Evolutionary conservation across 2,888 invertebrate species (phyloP), one percentile per base, ranked within the genome.

Genomic region (Miltochrista miniata): DNA sequence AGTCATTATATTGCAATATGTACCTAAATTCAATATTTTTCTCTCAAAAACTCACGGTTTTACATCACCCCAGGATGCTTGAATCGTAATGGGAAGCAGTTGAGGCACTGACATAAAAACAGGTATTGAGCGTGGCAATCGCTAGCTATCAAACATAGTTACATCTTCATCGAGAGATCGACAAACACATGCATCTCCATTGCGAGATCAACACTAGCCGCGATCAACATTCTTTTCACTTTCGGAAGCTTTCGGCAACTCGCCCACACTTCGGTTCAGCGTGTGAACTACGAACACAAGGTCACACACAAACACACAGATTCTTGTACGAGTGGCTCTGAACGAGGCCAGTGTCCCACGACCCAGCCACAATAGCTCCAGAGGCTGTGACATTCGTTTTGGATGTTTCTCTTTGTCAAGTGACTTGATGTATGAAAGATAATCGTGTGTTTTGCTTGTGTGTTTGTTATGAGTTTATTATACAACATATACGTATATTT

Each of bases 171-270:
- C 12, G 9, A 34, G 12, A 31, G 8, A 15, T 9, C 7, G 10
- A 36, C 37, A 36, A n/a, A n/a, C n/a, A n/a, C n/a, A n/a, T n/a
- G 5, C 2, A 24, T 24, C 9, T 12, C 9, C 10, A 33, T 18
- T 12, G 9, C 15, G 12, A 31, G 8, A 15, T 9, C 7, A 8
- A 36, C 37, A 36, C 35, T 43, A 33, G 41, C 29, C 11, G 34
- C 10, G 7, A 15, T 8, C 13, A 7, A 59, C 64, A 67, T 67
- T 64, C 68, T 63, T 64, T 67, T 60, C 68, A 67, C 67, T 67
- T 63, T 67, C 52, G 52, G 29, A 33, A 31, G 18, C 31, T 29
- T 24, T 24, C 18, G 18, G 18, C 18, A 24, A 24, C 5, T 24
- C 36, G 30, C 42, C 31, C 13, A n/a, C 41, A 15, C 49, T 59